Percentiles rank a stretch among this genome's conserved stretches.
phyloP scores from a whole-genome alignment of 2,888 invertebrate genomes.

The Isotomurus palustris region DNA sequence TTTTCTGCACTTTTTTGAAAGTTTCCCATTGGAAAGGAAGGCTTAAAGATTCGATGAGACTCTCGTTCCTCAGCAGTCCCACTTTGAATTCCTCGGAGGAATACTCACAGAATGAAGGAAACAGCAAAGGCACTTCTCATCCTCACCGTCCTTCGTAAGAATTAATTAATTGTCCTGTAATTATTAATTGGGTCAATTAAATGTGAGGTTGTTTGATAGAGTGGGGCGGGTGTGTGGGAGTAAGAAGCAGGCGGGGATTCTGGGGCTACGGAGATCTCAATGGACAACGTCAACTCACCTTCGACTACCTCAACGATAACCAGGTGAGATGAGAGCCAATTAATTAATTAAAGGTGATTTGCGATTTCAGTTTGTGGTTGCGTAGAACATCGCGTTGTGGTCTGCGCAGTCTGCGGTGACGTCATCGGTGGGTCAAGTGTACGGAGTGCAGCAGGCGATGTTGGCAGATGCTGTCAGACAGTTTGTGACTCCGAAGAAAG shows the following conservation, averaged over 20 bases:
- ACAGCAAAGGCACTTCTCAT: no score
- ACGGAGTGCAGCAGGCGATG: neutral
- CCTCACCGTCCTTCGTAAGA: no score
- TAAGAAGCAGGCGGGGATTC: neutral
- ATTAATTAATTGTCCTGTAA: neutral
- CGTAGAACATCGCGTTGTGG: slow-evolving; percentile 6
- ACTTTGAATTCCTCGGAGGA: no score
- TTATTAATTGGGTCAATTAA: neutral
- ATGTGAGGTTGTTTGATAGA: neutral
- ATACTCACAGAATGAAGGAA: no score
- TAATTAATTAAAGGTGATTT: neutral
- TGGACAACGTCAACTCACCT: neutral
- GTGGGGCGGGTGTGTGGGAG: no score
- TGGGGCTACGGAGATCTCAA: neutral
- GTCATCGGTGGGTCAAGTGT: slow-evolving; percentile 6
- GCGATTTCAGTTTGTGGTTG: neutral
- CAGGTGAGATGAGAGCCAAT: neutral
- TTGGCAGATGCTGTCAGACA: neutral
- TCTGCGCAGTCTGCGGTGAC: slow-evolving; percentile 7
- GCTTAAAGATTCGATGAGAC: no score
- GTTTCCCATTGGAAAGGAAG: no score
- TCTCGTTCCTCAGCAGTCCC: no score
- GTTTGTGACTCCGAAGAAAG: neutral
- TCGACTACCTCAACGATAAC: neutral
- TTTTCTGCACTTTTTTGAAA: no score